Evolutionary conservation across 2,888 invertebrate species (phyloP).

Genomic region (Dexiosoma caninum): DNA sequence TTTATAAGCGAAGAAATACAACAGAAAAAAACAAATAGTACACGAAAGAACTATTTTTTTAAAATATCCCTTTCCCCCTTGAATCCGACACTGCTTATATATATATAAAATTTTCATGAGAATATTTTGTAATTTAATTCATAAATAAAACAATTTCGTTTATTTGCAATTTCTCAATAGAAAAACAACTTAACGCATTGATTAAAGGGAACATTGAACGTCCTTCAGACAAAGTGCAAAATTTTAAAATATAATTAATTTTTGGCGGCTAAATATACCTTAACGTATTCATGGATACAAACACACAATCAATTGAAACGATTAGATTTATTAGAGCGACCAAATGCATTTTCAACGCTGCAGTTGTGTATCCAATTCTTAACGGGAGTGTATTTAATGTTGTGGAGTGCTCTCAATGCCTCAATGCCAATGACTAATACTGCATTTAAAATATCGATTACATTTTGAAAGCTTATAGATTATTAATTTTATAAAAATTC

Average conservation of each 20-base stretch:
- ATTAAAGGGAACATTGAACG: constrained; percentile 52
- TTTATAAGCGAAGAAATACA: no score
- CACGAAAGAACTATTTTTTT: no score
- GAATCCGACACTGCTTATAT: no score
- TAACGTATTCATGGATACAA: neutral
- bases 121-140: neutral
- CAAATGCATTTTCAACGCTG: neutral
- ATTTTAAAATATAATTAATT: constrained; percentile 16
- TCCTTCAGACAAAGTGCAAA: constrained; percentile 39
- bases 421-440: no score
- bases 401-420: constrained; percentile 33
- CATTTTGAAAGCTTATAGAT: no score
- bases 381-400: constrained; percentile 1
- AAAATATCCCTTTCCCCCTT: no score
- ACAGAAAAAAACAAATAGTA: no score
- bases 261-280: neutral
- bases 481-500: no score
- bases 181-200: neutral
- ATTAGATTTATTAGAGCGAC: constrained; percentile 15
- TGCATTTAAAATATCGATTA: no score
- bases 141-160: neutral
- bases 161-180: neutral
- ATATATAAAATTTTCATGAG: no score
- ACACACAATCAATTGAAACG: neutral
- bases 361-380: neutral